Base-by-base conservation (phyloP, 2,888 invertebrate genomes). In the Nemapogon koenigi region DNA sequence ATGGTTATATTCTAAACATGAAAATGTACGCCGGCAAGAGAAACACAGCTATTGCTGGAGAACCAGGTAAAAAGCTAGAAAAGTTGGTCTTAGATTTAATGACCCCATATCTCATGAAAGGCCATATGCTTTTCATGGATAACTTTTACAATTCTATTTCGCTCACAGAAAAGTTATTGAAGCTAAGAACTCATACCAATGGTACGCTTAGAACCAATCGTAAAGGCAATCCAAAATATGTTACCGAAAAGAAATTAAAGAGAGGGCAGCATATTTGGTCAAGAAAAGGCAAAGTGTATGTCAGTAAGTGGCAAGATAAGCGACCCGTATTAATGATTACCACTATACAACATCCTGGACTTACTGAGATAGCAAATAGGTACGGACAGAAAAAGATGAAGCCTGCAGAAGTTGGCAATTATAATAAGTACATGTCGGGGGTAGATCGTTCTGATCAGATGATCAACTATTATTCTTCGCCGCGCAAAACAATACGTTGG, bases 401-500 rank as follows among this genome's bases (percentile, higher is more conserved):
- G 28, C 38, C 43, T 31, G 33, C 13, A 16, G 41, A 43, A 27
- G 33, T 43, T 28, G 38, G 11, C n/a, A 16, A 15, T 38, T 49
- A 50, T 46, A 48, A 52, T 45, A 27, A 42, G 41, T 42, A 50
- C 43, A 51, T 51, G 46, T 47, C 41, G 26, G 47, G 49, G 27
- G 46, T 52, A 37, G 50, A 53, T 46, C 40, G 49, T 26, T 36
- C 42, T 33, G 52, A 55, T 43, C 57, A 55, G 42, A 53, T 57
- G 49, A 49, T 48, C 16, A 35, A 28, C 16, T 45, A 47, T 40
- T 47, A 47, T 35, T 42, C 41, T n/a, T 25, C 30, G 16, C 54
- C 53, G 29, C 38, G 51, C 35, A 55, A 55, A 48, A 51, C 52
- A 22, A 53, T 54, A 38, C 38, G 49, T 29, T 53, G 53, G 54